Percentiles rank a stretch among this genome's conserved stretches.
Conservation (phyloP, 2,888 invertebrate genomes). For the Diachrysia chrysitis region DNA sequence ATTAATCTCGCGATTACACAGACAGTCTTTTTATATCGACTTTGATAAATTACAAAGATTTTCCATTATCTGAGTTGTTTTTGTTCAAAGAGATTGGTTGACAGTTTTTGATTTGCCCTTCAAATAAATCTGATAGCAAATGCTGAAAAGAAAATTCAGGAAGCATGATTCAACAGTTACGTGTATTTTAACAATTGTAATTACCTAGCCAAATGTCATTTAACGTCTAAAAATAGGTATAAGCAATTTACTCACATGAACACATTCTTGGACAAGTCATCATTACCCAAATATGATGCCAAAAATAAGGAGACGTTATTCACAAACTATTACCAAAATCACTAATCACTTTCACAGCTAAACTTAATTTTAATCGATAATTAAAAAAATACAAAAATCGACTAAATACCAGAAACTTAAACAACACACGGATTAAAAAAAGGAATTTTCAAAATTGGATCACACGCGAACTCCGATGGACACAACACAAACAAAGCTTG, state of each 20-base stretch:
- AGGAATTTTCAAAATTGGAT: constrained; percentile 32
- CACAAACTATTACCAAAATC: constrained; percentile 21
- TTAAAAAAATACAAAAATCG: constrained; percentile 14
- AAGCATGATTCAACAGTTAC: neutral
- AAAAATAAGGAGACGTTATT: constrained; percentile 34
- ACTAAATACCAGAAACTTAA: constrained; percentile 8
- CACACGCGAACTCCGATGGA: constrained; percentile 37
- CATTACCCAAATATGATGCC: constrained; percentile 41
- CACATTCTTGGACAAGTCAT: constrained; percentile 41
- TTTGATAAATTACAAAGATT: constrained; percentile 8
- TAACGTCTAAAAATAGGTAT: neutral
- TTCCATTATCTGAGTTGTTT: constrained; percentile 16
- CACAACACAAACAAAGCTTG: constrained; percentile 40
- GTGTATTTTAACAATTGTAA: neutral
- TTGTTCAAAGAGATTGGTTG: constrained; percentile 11
- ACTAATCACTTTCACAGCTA: constrained; percentile 18
- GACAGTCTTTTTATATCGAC: neutral
- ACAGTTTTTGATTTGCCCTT: constrained; percentile 31
- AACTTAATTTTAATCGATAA: constrained; percentile 20
- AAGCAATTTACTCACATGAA: constrained; percentile 45
- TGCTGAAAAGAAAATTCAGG: neutral
- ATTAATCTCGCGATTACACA: neutral
- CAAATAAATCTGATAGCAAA: constrained; percentile 25
- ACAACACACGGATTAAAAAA: constrained; percentile 12
- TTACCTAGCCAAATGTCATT: neutral